Base-by-base conservation (phyloP, 2,797 vertebrate species). In the Acrossocheilus fasciatus region DNA sequence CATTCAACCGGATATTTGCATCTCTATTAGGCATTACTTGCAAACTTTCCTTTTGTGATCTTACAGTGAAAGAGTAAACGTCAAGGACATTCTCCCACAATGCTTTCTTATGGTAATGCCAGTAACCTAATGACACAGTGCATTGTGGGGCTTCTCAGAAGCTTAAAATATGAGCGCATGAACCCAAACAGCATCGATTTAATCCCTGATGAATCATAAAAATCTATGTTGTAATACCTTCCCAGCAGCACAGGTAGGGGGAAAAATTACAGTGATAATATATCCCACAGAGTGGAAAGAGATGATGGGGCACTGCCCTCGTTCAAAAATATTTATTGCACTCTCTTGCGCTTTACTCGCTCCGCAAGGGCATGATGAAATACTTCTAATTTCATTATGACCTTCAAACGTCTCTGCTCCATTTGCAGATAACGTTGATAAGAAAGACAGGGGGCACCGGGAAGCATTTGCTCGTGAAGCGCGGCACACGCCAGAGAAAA, bases 311-410 rank as follows among this genome's bases (percentile, higher is more conserved):
- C 80, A 83, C 87, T 89, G 85, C 90, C 90, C 17, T 45, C 54
- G 72, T 89, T 91, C 91, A 85, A 57, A 75, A 80, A 64, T 91
- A 92, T 94, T 92, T 92, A 93, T 91, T 92, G 91, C 89, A 82
- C 83, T 72, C 78, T 89, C 88, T 84, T 88, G 89, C 86, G 78
- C 77, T 86, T 89, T 87, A 89, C 91, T 90, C 89, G 87, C 91
- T 89, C 92, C 90, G 91, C 90, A 91, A 78, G 90, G 82, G 92
- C 89, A 83, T 90, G 90, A 92, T 92, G 91, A 93, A 93, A 94
- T 87, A 84, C 92, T 78, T 93, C 90, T 91, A 91, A 91, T 94
- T 93, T 92, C 88, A 89, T 89, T 89, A 88, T 91, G 92, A 95
- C 94, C 95, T 94, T 94, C 92, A 92, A 85, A 86, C 69, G 11